These are phyloP conservation scores for Mastomys natalensis DNA, from an alignment of 2,113 vertebrate species.

Conservation along the genomic window DNA sequence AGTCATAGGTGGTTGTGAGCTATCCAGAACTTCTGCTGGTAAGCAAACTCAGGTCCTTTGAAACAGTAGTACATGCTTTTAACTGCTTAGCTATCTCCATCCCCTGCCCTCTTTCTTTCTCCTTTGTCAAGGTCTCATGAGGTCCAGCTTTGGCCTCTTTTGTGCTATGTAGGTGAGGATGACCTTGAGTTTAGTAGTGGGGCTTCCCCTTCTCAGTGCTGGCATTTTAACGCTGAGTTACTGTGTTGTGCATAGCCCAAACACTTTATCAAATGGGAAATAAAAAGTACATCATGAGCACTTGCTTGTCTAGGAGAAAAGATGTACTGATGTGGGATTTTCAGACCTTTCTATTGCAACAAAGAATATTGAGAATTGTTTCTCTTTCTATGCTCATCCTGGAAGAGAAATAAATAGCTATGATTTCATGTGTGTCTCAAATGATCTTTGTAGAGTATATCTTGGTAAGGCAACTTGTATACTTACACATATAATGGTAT, in stretches of 20 bases:
- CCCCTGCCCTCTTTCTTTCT: background rate
- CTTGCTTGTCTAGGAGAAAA: slow-evolving; percentile 49
- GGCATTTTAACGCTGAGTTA: background rate
- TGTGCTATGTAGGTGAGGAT: background rate
- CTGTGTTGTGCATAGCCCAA: background rate
- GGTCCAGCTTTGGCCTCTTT: background rate
- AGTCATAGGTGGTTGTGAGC: background rate
- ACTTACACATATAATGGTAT: background rate
- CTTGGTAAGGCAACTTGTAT: background rate
- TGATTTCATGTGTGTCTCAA: slow-evolving; percentile 38
- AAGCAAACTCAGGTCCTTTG: background rate
- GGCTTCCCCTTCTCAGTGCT: background rate
- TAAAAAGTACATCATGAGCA: background rate
- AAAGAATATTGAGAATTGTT: slow-evolving; percentile 6
- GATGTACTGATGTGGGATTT: slow-evolving; percentile 14
- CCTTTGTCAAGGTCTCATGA: background rate
- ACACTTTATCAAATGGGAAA: slow-evolving; percentile 23
- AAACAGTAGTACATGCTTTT: background rate
- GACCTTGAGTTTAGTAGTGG: background rate
- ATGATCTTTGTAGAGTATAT: slow-evolving; percentile 37
- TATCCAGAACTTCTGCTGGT: background rate
- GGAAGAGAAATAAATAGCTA: slow-evolving; percentile 6
- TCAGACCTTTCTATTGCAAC: slow-evolving; percentile 3
- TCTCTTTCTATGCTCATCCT: background rate
- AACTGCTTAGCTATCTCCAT: background rate